A percentile compares a stretch with the other conserved stretches of the same genome.
phyloP scores from a whole-genome alignment of 2,113 vertebrate species.

The Brachirus orientalis region DNA sequence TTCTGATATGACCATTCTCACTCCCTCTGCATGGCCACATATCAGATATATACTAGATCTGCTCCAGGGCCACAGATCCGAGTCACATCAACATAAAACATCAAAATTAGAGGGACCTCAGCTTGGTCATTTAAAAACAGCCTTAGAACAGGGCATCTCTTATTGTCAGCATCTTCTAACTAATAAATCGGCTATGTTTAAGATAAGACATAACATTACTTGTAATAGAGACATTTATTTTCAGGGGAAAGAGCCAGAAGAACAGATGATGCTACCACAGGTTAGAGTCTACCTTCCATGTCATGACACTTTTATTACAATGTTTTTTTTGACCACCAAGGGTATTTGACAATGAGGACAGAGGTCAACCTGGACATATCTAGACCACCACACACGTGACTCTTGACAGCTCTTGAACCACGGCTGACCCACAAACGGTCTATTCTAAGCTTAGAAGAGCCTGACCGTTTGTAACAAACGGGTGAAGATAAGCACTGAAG shows the following conservation, averaged over 20 bases:
- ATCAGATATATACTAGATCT: too few species aligned
- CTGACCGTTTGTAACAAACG: not conserved
- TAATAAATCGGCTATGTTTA: too few species aligned
- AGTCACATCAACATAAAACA: too few species aligned
- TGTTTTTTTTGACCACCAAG: too few species aligned
- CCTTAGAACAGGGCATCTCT: too few species aligned
- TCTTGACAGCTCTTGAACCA: conserved; percentile 21
- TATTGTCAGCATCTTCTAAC: too few species aligned
- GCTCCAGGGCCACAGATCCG: too few species aligned
- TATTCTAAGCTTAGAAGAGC: conserved; percentile 17
- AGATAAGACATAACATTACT: not conserved
- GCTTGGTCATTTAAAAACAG: too few species aligned
- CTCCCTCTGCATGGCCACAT: too few species aligned
- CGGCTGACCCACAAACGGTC: not conserved
- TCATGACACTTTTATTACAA: not conserved
- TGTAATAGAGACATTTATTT: not conserved
- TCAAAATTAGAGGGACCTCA: too few species aligned
- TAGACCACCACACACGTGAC: conserved; percentile 1
- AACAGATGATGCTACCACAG: not conserved
- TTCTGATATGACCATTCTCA: too few species aligned
- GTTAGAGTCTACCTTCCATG: not conserved
- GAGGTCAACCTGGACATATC: not conserved
- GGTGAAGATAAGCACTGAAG: not conserved
- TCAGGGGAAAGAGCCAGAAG: not conserved
- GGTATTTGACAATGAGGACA: not conserved